phyloP scores from a whole-genome alignment of 2,888 invertebrate species.

The Pachliopta kotzebuea region DNA sequence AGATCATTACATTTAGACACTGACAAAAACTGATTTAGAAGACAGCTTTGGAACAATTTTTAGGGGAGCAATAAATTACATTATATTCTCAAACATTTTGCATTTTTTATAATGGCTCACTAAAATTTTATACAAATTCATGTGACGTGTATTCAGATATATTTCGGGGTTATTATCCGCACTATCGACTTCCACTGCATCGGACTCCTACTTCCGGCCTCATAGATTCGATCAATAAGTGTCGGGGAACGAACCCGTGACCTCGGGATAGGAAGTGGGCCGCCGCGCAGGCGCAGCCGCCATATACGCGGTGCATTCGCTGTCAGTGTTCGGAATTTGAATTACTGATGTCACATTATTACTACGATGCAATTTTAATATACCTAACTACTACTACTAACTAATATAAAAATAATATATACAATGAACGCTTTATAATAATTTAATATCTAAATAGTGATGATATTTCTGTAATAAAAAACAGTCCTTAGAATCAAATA shows the following conservation, averaged over 20 bases:
- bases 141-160: background rate
- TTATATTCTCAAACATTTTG: no score
- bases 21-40: no score
- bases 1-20: no score
- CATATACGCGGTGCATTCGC: conserved; percentile 59
- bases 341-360: conserved; percentile 55
- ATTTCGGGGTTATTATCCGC: conserved; percentile 50
- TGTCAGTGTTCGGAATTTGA: conserved; percentile 49
- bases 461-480: no score
- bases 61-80: no score
- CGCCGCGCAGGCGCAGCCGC: conserved; percentile 73
- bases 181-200: conserved; percentile 62
- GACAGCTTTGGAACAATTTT: no score
- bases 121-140: background rate
- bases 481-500: no score
- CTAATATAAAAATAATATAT: no score
- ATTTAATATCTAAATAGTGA: no score
- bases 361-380: background rate
- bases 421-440: no score
- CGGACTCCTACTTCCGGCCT: conserved; percentile 69
- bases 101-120: no score
- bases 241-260: conserved; percentile 79
- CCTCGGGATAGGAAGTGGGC: conserved; percentile 70
- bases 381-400: no score
- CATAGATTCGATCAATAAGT: conserved; percentile 74